These are phyloP conservation scores for Meliscaeva auricollis DNA, from an alignment of 2,888 invertebrate species.

Conservation along the genomic window DNA sequence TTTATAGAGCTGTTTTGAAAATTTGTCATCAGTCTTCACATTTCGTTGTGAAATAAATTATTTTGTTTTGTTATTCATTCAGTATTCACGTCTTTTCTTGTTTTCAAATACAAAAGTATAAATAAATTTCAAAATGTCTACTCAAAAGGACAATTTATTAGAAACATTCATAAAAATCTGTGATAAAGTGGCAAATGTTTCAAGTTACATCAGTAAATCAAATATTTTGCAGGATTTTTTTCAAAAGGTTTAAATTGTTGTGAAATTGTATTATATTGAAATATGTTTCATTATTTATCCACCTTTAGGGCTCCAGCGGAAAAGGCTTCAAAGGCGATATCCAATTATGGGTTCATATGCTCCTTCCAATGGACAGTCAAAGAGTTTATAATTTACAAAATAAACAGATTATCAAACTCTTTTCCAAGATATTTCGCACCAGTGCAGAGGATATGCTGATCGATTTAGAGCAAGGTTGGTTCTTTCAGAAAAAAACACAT, in stretches of 20 bases:
- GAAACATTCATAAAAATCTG: slow-evolving; percentile 91
- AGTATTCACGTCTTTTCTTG: not conserved
- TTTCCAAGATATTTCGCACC: slow-evolving; percentile 90
- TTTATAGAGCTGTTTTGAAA: not conserved
- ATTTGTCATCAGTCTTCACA: not conserved
- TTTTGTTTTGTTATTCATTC: slow-evolving; percentile 4
- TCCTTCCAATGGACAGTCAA: slow-evolving; percentile 93
- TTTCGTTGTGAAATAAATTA: slow-evolving; percentile 41
- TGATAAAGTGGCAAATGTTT: slow-evolving; percentile 90
- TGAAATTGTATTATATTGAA: not conserved
- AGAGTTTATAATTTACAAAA: slow-evolving; percentile 96
- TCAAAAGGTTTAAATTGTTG: slow-evolving; percentile 82
- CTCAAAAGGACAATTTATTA: slow-evolving; percentile 91
- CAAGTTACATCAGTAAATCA: slow-evolving; percentile 93
- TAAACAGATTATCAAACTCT: slow-evolving; percentile 95
- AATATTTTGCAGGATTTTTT: slow-evolving; percentile 89
- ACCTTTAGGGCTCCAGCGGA: slow-evolving; percentile 85
- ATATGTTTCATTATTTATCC: not conserved
- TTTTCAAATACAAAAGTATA: not conserved
- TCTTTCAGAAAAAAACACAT: too few species aligned
- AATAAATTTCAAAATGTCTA: slow-evolving; percentile 36
- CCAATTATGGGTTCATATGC: slow-evolving; percentile 91
- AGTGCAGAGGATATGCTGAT: slow-evolving; percentile 93
- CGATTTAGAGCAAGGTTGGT: slow-evolving; percentile 90
- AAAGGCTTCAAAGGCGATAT: slow-evolving; percentile 91